Conservation (phyloP, 2,888 invertebrate species). For the Dryobota labecula region DNA sequence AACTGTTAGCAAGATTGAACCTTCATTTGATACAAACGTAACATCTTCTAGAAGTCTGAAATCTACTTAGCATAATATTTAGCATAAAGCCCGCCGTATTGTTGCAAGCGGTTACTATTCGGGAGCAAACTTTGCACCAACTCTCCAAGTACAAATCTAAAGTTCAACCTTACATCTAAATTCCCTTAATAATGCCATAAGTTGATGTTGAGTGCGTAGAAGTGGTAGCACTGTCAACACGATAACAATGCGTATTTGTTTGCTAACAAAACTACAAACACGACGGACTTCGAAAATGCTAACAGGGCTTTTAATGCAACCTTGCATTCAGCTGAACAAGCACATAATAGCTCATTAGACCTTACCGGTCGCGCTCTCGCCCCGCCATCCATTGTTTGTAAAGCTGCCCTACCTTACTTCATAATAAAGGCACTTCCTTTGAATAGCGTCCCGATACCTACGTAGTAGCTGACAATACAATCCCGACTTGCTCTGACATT, state of each 20-base stretch:
- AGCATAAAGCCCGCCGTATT: conserved; percentile 32
- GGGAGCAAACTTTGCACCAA: conserved; percentile 37
- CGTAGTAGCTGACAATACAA: conserved; percentile 76
- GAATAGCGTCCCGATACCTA: conserved; percentile 72
- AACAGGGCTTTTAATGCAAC: conserved; percentile 74
- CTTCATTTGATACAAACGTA: conserved; percentile 30
- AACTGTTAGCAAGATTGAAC: conserved; percentile 37
- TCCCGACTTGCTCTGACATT: conserved; percentile 69
- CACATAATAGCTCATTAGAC: conserved; percentile 88
- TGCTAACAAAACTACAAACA: conserved; percentile 71
- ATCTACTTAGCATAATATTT: conserved; percentile 53
- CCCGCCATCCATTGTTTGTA: conserved; percentile 83
- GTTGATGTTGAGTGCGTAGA: conserved; percentile 61
- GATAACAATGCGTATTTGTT: conserved; percentile 70
- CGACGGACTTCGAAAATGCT: conserved; percentile 68
- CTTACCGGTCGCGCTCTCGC: conserved; percentile 80
- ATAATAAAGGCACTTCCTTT: conserved; percentile 84
- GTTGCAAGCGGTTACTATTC: conserved; percentile 22
- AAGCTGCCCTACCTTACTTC: conserved; percentile 79
- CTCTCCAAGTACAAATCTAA: conserved; percentile 40
- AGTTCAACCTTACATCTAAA: conserved; percentile 60
- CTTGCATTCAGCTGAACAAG: conserved; percentile 74
- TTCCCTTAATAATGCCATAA: conserved; percentile 64
- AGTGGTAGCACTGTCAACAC: conserved; percentile 59
- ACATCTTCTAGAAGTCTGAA: conserved; percentile 33